Conservation (phyloP, 2,113 vertebrate genomes). For the Edolisoma coerulescens region DNA sequence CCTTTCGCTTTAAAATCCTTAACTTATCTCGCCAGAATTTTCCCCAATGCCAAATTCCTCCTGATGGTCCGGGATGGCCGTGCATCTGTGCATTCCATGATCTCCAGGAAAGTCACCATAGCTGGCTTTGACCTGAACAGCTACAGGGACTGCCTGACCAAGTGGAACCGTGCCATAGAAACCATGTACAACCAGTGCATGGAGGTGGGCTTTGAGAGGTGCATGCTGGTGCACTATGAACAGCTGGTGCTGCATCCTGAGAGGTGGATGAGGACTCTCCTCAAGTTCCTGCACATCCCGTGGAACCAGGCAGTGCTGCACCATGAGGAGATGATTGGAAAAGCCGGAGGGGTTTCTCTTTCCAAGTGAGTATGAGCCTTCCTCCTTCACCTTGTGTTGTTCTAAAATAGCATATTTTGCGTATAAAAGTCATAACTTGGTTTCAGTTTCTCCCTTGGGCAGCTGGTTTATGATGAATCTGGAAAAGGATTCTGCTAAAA, state of each 20-base stretch:
- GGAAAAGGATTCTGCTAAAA: neutral
- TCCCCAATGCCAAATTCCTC: slow-evolving; percentile 93
- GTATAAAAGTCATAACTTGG: neutral
- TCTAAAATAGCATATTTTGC: neutral
- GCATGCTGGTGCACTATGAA: slow-evolving; percentile 90
- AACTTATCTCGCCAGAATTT: slow-evolving; percentile 91
- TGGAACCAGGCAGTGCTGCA: slow-evolving; percentile 94
- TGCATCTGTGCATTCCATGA: slow-evolving; percentile 96
- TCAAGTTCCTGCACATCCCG: slow-evolving; percentile 89
- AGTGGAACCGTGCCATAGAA: slow-evolving; percentile 97
- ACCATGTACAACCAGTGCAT: slow-evolving; percentile 97
- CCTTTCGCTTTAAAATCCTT: slow-evolving; percentile 95
- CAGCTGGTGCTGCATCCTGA: slow-evolving; percentile 94
- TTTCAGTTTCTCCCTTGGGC: neutral
- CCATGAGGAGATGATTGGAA: slow-evolving; percentile 96
- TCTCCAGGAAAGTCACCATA: slow-evolving; percentile 95
- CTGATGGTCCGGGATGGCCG: slow-evolving; percentile 94
- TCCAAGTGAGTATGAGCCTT: slow-evolving; percentile 86
- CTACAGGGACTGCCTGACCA: slow-evolving; percentile 95
- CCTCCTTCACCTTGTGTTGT: neutral
- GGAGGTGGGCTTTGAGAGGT: slow-evolving; percentile 85
- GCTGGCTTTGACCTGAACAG: slow-evolving; percentile 95
- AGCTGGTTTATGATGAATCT: neutral
- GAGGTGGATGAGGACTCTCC: slow-evolving; percentile 91
- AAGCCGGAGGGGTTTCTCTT: slow-evolving; percentile 94